Percentiles rank a stretch among this genome's conserved stretches.
These are phyloP conservation scores for Zaprionus nigranus DNA, from an alignment of 1,140 invertebrate species.

Conservation along the genomic window DNA sequence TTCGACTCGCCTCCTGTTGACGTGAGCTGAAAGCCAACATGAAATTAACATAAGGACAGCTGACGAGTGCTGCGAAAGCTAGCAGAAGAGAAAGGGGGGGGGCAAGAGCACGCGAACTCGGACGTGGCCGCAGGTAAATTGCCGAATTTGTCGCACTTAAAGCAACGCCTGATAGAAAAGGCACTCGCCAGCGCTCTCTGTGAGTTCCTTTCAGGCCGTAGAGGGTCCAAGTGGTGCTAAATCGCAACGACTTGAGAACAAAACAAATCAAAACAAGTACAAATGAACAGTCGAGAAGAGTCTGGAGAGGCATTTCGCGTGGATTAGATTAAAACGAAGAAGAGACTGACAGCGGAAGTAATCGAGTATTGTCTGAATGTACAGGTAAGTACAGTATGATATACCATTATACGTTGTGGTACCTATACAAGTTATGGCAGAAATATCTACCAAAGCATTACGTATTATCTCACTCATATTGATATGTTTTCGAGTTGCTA, in stretches of 20 bases:
- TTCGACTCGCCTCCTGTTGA: conserved; percentile 19
- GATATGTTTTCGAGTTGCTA: too few relatives aligned
- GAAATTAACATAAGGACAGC: conserved; percentile 55
- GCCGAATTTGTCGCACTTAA: conserved; percentile 61
- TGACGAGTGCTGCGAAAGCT: neutral
- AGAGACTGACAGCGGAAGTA: too few relatives aligned
- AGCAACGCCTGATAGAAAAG: conserved; percentile 36
- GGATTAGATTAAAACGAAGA: neutral
- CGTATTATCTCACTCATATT: too few relatives aligned
- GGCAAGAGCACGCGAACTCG: neutral
- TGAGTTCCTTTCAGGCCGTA: neutral
- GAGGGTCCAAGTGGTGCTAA: neutral
- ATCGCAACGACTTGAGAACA: neutral
- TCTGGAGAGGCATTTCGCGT: neutral
- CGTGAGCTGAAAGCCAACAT: conserved; percentile 62
- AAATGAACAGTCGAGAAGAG: neutral
- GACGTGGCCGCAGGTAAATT: conserved; percentile 48
- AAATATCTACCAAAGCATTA: too few relatives aligned
- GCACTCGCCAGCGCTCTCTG: neutral
- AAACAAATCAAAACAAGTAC: conserved; percentile 1
- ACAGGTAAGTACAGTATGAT: too few relatives aligned
- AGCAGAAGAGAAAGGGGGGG: neutral
- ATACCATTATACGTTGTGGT: too few relatives aligned
- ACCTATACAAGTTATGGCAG: too few relatives aligned
- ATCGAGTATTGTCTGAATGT: too few relatives aligned